These are phyloP conservation scores for Lepilemur ruficaudatus DNA, from an alignment of 2,797 vertebrate genomes.

Conservation along the genomic window DNA sequence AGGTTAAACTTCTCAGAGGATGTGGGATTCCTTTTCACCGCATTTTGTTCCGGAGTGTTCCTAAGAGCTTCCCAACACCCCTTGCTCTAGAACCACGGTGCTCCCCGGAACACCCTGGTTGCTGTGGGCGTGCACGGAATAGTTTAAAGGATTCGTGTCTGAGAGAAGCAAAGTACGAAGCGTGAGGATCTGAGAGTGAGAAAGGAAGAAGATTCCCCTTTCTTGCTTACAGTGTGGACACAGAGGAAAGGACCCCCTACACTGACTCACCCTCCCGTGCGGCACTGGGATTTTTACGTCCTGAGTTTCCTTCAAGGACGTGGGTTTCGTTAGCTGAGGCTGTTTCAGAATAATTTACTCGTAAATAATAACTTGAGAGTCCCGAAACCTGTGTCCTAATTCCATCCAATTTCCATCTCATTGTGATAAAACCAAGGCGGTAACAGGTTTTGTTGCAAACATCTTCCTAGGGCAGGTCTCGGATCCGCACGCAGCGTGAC, in stretches of 20 bases:
- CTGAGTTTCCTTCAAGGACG: rapidly evolving
- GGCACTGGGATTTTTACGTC: rapidly evolving
- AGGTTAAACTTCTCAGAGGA: neutral
- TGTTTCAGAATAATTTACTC: neutral
- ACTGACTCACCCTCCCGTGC: rapidly evolving
- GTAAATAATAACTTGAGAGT: rapidly evolving
- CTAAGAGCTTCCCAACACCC: rapidly evolving
- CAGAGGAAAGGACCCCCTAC: no score
- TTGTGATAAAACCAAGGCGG: neutral
- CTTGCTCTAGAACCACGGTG: rapidly evolving
- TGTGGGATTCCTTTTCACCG: rapidly evolving
- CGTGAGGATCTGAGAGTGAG: neutral
- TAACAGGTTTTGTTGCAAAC: neutral
- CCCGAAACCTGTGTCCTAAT: neutral
- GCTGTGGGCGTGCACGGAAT: rapidly evolving
- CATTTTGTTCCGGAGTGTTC: rapidly evolving
- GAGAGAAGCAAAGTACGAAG: no score
- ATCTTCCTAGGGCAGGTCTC: neutral
- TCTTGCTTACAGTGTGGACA: neutral
- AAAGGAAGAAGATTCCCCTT: neutral
- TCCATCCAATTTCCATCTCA: neutral
- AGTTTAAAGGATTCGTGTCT: neutral
- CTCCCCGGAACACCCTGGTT: neutral
- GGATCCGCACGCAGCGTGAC: rapidly evolving
- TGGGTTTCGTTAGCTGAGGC: rapidly evolving